Evolutionary conservation across 2,888 invertebrate genomes (phyloP).

Genomic region (Drosophila merina): DNA sequence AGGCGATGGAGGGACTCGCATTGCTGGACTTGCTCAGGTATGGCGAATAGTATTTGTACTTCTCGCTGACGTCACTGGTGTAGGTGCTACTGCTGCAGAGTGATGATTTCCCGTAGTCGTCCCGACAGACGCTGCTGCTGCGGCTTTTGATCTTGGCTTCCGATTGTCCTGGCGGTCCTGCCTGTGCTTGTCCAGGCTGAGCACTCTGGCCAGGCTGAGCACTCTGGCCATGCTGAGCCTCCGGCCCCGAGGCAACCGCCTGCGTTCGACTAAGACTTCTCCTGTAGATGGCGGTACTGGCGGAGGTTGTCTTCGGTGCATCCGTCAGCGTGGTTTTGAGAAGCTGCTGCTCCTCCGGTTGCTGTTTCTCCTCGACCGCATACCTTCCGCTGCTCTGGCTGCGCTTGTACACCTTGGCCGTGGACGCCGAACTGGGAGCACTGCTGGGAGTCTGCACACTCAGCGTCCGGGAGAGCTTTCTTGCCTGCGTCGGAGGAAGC

Average conservation of each 20-base stretch:
- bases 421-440: slow-evolving; percentile 39
- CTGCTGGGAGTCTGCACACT: slow-evolving; percentile 81
- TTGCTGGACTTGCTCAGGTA: slow-evolving; percentile 77
- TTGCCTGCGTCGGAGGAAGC: slow-evolving; percentile 88
- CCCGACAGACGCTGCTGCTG: slow-evolving; percentile 77
- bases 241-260: slow-evolving; percentile 14
- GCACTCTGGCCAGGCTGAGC: background rate
- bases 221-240: background rate
- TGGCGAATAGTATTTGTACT: slow-evolving; percentile 83
- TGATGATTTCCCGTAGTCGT: slow-evolving; percentile 78
- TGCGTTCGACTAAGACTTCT: slow-evolving; percentile 69
- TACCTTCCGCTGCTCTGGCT: slow-evolving; percentile 84
- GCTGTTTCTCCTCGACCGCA: slow-evolving; percentile 47
- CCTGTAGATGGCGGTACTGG: slow-evolving; percentile 58
- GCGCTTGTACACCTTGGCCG: slow-evolving; percentile 80
- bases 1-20: slow-evolving; percentile 35
- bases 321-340: slow-evolving; percentile 43
- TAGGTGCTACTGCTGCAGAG: slow-evolving; percentile 71
- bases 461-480: slow-evolving; percentile 88
- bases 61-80: slow-evolving; percentile 82
- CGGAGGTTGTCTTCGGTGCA: slow-evolving; percentile 64
- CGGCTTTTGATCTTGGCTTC: slow-evolving; percentile 56
- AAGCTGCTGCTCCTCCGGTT: slow-evolving; percentile 41
- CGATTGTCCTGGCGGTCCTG: background rate
- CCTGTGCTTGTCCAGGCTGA: background rate